These are phyloP conservation scores for Atrina japonica DNA, from an alignment of 2,888 invertebrate genomes.

Conservation along the genomic window DNA sequence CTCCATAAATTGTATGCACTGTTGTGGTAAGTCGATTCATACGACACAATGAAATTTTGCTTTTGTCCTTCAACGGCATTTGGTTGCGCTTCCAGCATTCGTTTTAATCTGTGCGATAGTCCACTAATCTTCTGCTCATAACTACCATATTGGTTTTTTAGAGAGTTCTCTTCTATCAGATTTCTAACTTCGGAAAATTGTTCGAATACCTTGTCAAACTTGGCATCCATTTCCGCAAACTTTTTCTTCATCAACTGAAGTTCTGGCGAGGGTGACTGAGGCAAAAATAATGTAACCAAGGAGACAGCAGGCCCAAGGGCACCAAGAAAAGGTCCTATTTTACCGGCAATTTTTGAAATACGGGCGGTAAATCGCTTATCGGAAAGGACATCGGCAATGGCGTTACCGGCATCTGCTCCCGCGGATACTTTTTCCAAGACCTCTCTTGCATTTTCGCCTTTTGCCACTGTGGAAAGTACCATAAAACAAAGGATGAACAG, in stretches of 20 bases:
- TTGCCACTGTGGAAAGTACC: too few relatives aligned
- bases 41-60: background rate
- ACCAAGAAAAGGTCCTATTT: conserved; percentile 1
- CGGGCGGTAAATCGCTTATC: background rate
- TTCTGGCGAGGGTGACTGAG: background rate
- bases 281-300: conserved; percentile 11
- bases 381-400: background rate
- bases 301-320: conserved; percentile 7
- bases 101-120: conserved; percentile 3
- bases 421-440: background rate
- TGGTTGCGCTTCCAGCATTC: background rate
- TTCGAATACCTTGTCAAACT: background rate
- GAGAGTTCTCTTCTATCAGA: background rate
- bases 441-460: background rate
- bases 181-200: conserved; percentile 4
- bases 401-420: conserved; percentile 5
- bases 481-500: too few relatives aligned
- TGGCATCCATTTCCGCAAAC: conserved; percentile 9
- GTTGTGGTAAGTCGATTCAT: background rate
- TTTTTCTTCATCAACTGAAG: conserved; percentile 5
- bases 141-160: conserved; percentile 1
- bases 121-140: conserved; percentile 1
- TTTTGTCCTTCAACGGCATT: conserved; percentile 7
- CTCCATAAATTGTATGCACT: background rate
- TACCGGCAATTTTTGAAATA: background rate